Evolutionary conservation across 2,797 vertebrate species (phyloP).

Genomic region (Melanotaenia parkinsoni): DNA sequence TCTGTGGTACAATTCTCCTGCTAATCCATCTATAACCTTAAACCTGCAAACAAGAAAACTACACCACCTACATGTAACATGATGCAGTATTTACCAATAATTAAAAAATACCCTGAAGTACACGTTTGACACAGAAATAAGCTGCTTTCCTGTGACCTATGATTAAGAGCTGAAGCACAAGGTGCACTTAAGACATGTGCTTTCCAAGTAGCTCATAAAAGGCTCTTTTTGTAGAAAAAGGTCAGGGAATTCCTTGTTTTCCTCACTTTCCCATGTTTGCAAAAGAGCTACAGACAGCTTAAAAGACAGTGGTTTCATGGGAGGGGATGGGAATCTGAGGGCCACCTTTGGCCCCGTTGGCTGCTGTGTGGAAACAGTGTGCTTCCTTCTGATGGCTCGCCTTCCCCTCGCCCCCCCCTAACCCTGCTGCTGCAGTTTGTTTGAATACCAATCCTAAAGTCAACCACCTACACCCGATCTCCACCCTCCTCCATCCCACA

Average conservation of each 20-base stretch:
- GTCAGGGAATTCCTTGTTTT: slow-evolving; percentile 14
- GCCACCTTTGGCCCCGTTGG: slow-evolving; percentile 56
- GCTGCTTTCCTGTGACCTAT: slow-evolving; percentile 4
- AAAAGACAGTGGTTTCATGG: slow-evolving; percentile 26
- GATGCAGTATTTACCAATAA: not conserved
- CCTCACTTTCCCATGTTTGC: slow-evolving; percentile 35
- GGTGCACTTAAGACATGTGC: slow-evolving; percentile 15
- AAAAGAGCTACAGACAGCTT: slow-evolving; percentile 1
- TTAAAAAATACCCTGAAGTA: not conserved
- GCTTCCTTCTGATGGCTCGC: slow-evolving; percentile 72
- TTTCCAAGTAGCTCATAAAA: slow-evolving; percentile 19
- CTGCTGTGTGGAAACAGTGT: slow-evolving; percentile 71
- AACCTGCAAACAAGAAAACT: not conserved
- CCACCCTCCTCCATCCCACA: slow-evolving; percentile 11
- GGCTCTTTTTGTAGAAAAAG: slow-evolving; percentile 20
- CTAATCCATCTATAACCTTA: slow-evolving; percentile 2
- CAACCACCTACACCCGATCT: slow-evolving; percentile 45
- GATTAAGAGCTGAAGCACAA: slow-evolving; percentile 19
- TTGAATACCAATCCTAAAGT: slow-evolving; percentile 64
- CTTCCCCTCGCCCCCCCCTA: slow-evolving; percentile 37
- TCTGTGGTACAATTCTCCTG: not conserved
- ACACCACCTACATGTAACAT: not conserved
- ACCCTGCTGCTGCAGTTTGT: slow-evolving; percentile 50
- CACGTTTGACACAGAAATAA: not conserved
- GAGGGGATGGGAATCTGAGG: slow-evolving; percentile 51